phyloP scores from a whole-genome alignment of 2,888 invertebrate species.

The Calephelis perditalis region DNA sequence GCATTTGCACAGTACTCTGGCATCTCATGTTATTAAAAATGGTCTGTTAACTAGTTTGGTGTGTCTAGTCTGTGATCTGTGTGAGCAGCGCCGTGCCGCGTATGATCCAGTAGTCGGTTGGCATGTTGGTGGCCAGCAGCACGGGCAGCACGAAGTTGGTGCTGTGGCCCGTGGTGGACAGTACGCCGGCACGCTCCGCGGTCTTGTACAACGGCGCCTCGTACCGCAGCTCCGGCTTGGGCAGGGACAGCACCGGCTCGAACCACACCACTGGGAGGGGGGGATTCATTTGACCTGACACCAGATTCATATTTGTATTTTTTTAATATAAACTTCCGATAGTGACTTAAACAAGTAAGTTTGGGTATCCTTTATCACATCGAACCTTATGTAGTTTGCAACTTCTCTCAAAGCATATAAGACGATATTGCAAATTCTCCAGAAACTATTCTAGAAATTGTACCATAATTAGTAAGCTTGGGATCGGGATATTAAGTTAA shows the following conservation, averaged over 20 bases:
- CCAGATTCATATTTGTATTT: conserved; percentile 15
- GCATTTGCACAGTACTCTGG: too few species aligned
- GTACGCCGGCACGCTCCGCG: conserved; percentile 88
- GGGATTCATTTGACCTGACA: conserved; percentile 85
- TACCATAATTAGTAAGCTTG: conserved; percentile 22
- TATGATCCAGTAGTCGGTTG: conserved; percentile 90
- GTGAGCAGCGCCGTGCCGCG: conserved; percentile 93
- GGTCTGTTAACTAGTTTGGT: too few species aligned
- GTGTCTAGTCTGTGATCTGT: conserved; percentile 83
- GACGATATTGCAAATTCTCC: conserved; percentile 23
- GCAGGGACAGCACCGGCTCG: conserved; percentile 80
- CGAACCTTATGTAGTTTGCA: conserved; percentile 23
- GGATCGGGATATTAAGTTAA: conserved; percentile 4
- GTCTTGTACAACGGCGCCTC: conserved; percentile 93
- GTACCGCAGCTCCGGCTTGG: conserved; percentile 81
- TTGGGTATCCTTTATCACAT: conserved; percentile 28
- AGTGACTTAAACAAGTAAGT: conserved; percentile 20
- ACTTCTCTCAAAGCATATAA: conserved; percentile 22
- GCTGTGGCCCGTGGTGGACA: conserved; percentile 95
- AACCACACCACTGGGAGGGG: conserved; percentile 82
- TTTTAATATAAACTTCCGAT: conserved; percentile 40
- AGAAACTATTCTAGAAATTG: conserved; percentile 21
- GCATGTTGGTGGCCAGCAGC: conserved; percentile 80
- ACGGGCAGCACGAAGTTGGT: conserved; percentile 94
- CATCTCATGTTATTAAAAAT: too few species aligned